phyloP scores from a whole-genome alignment of 1,140 invertebrate genomes.

The Ceratosolen fusciceps region DNA sequence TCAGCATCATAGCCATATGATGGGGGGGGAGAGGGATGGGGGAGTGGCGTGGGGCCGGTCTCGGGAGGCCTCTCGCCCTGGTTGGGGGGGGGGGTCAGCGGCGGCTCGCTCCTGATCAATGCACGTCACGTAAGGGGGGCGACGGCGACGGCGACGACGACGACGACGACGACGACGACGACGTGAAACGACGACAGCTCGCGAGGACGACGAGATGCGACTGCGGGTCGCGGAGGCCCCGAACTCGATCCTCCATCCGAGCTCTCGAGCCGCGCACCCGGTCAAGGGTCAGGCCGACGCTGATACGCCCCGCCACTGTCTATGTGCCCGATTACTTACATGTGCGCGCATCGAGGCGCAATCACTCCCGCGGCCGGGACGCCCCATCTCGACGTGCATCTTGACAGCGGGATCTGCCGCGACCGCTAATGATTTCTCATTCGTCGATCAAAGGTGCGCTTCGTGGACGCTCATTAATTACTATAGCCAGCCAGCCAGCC shows the following conservation, averaged over 20 bases:
- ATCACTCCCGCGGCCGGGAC: neutral
- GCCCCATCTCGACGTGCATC: neutral
- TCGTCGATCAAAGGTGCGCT: neutral
- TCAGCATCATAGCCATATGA: neutral
- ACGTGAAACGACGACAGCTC: neutral
- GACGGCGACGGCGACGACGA: neutral
- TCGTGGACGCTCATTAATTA: neutral
- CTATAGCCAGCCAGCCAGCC: too few relatives aligned
- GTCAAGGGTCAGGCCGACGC: conserved; percentile 35
- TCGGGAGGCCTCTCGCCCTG: neutral
- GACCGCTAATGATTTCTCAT: neutral
- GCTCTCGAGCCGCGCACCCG: neutral
- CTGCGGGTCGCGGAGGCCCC: neutral
- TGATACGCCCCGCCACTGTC: conserved; percentile 1
- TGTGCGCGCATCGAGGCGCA: neutral
- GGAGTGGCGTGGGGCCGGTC: neutral
- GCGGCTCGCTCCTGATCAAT: neutral
- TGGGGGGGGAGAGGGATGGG: neutral
- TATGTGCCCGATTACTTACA: neutral
- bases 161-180: too few relatives aligned
- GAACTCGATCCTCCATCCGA: neutral
- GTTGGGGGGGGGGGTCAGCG: neutral
- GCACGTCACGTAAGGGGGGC: neutral
- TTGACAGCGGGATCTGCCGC: neutral
- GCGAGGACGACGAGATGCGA: conserved; percentile 12